These are phyloP conservation scores for Sympetrum striolatum DNA, from an alignment of 2,888 invertebrate genomes.

Conservation along the genomic window DNA sequence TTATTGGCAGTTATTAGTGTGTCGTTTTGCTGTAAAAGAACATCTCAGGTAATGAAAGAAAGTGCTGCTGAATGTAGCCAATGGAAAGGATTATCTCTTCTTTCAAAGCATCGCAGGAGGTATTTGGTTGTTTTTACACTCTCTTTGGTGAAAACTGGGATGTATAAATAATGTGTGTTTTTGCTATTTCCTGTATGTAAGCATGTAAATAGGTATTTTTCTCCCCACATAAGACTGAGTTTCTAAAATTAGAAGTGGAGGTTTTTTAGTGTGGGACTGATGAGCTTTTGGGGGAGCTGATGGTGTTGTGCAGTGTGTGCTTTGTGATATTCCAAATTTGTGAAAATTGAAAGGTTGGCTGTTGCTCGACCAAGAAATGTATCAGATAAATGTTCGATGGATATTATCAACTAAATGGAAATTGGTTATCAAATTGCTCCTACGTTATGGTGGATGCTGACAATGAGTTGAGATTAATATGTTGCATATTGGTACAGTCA, in stretches of 20 bases:
- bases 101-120: not conserved
- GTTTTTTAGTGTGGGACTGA: slow-evolving; percentile 6
- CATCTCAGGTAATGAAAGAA: slow-evolving; percentile 31
- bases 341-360: slow-evolving; percentile 14
- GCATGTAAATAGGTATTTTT: slow-evolving; percentile 29
- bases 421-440: slow-evolving; percentile 11
- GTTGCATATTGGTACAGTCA: slow-evolving; percentile 6
- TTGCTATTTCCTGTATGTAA: slow-evolving; percentile 35
- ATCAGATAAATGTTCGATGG: slow-evolving; percentile 31
- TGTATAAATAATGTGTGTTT: not conserved
- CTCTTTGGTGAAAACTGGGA: slow-evolving; percentile 7
- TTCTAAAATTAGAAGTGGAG: not conserved
- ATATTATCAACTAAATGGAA: slow-evolving; percentile 24
- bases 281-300: slow-evolving; percentile 34
- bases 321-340: slow-evolving; percentile 39
- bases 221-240: slow-evolving; percentile 33
- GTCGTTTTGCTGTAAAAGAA: slow-evolving; percentile 7
- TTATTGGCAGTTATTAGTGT: not conserved
- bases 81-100: not conserved
- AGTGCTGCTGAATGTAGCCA: not conserved
- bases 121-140: not conserved
- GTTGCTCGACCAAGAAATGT: slow-evolving; percentile 41
- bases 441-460: slow-evolving; percentile 6
- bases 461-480: not conserved
- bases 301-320: slow-evolving; percentile 36